phyloP scores from a whole-genome alignment of 2,888 invertebrate species.

The Latheticus oryzae region DNA sequence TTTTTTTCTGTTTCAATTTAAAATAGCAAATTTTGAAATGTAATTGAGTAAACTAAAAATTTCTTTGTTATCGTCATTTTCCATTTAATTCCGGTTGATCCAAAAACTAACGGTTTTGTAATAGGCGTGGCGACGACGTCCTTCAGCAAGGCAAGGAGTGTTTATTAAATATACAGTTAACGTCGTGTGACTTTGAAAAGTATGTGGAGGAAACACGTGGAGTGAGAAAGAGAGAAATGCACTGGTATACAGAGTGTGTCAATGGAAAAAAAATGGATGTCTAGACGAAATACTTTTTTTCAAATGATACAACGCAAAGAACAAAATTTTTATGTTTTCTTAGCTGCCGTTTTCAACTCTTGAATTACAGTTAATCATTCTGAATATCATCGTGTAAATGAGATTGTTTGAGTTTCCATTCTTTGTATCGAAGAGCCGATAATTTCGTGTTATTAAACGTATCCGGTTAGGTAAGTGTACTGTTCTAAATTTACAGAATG shows the following conservation, averaged over 20 bases:
- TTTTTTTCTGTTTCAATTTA: too few species aligned
- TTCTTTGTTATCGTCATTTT: conserved; percentile 5
- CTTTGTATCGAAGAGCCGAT: neutral
- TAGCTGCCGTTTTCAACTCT: too few species aligned
- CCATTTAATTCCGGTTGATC: conserved; percentile 7
- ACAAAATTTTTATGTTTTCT: too few species aligned
- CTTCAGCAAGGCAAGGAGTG: conserved; percentile 25
- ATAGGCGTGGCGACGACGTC: conserved; percentile 11
- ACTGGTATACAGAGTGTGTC: neutral
- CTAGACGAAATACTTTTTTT: neutral
- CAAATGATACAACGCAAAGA: neutral
- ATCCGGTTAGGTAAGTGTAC: conserved; percentile 13
- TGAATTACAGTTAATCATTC: too few species aligned
- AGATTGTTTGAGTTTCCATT: neutral
- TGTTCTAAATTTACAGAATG: conserved; percentile 15
- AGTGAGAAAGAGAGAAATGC: neutral
- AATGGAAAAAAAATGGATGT: neutral
- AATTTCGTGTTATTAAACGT: conserved; percentile 4
- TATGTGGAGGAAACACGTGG: conserved; percentile 9
- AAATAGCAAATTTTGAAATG: too few species aligned
- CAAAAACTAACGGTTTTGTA: conserved; percentile 12
- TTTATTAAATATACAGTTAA: conserved; percentile 21
- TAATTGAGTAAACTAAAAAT: too few species aligned
- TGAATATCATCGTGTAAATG: neutral
- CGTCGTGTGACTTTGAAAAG: conserved; percentile 6